phyloP scores from a whole-genome alignment of 1,140 invertebrate species.

The Drosophila chauvacae region DNA sequence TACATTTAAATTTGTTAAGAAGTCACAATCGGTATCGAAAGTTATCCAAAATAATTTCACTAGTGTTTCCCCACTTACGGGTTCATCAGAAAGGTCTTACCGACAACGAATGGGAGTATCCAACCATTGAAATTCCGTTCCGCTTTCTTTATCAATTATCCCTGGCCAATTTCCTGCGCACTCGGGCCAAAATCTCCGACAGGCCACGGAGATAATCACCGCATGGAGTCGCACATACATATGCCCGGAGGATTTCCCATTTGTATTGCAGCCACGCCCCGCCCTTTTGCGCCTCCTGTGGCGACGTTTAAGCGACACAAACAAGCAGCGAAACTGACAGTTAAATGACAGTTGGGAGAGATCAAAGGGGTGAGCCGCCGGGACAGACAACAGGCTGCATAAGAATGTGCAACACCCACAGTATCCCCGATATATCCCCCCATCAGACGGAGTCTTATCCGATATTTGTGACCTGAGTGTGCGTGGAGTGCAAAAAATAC shows the following conservation, averaged over 20 bases:
- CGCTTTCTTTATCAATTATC: conserved; percentile 37
- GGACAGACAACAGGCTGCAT: conserved; percentile 50
- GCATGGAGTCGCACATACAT: conserved; percentile 18
- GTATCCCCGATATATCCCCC: neutral
- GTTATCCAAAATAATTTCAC: neutral
- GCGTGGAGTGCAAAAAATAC: neutral
- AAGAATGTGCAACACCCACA: conserved; percentile 42
- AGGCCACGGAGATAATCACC: conserved; percentile 38
- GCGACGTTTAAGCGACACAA: conserved; percentile 73
- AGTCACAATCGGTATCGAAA: neutral
- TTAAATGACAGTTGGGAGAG: conserved; percentile 64
- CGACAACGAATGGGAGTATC: neutral
- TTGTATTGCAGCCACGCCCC: conserved; percentile 32
- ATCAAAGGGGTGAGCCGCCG: conserved; percentile 29
- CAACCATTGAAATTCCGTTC: neutral
- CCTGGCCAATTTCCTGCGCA: conserved; percentile 16
- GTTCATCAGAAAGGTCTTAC: neutral
- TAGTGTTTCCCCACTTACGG: neutral
- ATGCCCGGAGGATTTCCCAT: conserved; percentile 23
- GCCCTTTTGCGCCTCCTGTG: conserved; percentile 27
- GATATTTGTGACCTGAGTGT: conserved; percentile 41
- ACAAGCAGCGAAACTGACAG: conserved; percentile 66
- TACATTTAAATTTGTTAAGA: too few relatives aligned
- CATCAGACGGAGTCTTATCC: conserved; percentile 28
- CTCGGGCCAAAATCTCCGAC: neutral